These are phyloP conservation scores for Vespertilio murinus DNA, from an alignment of 2,797 vertebrate species.

Conservation along the genomic window DNA sequence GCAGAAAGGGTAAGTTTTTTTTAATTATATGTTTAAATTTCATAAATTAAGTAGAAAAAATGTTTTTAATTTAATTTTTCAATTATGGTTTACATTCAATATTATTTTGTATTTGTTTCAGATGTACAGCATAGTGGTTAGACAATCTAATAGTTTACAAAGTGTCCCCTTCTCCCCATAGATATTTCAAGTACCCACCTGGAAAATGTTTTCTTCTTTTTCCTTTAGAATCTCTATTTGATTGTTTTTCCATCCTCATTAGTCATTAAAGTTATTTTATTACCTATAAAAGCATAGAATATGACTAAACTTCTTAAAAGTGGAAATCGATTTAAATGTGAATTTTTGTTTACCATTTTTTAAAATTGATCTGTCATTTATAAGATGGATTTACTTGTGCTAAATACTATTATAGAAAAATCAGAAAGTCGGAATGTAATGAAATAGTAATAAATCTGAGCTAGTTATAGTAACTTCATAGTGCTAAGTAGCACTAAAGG, in stretches of 20 bases:
- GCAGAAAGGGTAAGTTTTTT: conserved; percentile 95
- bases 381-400: background rate
- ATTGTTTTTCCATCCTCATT: background rate
- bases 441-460: background rate
- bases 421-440: conserved; percentile 1
- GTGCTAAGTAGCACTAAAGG: background rate
- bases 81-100: background rate
- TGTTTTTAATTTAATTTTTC: background rate
- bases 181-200: background rate
- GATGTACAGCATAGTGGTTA: background rate
- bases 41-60: background rate
- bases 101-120: background rate
- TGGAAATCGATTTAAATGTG: background rate
- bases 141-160: background rate
- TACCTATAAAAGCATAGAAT: background rate
- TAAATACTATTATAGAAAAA: conserved; percentile 11
- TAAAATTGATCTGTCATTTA: background rate
- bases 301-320: background rate
- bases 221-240: conserved; percentile 9
- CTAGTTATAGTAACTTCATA: background rate
- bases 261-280: background rate
- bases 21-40: conserved; percentile 35
- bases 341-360: conserved; percentile 9
- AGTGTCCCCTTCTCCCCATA: background rate
- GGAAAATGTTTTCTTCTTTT: background rate